Conservation (phyloP, 2,113 vertebrate species). For the Marmota monax region DNA sequence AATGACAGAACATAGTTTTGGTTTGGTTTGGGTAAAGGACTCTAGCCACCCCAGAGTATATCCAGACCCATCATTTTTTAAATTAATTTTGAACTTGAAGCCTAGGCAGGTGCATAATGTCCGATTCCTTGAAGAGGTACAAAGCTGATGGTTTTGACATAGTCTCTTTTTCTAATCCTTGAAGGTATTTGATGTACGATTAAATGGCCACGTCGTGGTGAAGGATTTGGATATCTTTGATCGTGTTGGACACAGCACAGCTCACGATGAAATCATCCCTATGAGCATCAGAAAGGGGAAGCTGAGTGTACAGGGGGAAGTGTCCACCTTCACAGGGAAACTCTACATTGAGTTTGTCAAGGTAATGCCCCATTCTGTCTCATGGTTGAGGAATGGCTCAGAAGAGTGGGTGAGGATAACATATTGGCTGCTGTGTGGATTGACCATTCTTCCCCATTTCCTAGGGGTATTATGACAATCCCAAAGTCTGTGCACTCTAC, state of each 20-base stretch:
- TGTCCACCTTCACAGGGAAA: constrained; percentile 98
- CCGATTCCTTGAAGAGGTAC: not conserved
- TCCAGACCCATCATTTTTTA: not conserved
- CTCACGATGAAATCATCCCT: constrained; percentile 96
- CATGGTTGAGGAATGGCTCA: not conserved
- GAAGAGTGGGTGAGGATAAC: not conserved
- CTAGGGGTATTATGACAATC: constrained; percentile 99
- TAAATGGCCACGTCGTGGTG: constrained; percentile 97
- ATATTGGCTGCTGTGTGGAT: not conserved
- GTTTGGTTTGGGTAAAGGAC: not conserved
- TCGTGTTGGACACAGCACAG: constrained; percentile 97
- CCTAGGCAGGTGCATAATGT: not conserved
- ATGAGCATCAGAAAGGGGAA: constrained; percentile 97
- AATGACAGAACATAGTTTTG: not conserved
- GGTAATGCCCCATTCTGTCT: constrained; percentile 85
- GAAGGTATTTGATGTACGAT: constrained; percentile 98
- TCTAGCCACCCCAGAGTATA: not conserved
- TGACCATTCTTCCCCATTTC: constrained; percentile 72
- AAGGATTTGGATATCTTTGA: constrained; percentile 99
- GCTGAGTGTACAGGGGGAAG: constrained; percentile 96
- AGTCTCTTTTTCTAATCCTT: constrained; percentile 61
- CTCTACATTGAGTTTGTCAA: constrained; percentile 98
- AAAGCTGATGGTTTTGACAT: not conserved
- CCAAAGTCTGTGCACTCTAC: constrained; percentile 97
- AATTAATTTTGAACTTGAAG: constrained; percentile 43